These are phyloP conservation scores for Notothenia rossii DNA, from an alignment of 2,113 vertebrate genomes.

Conservation along the genomic window DNA sequence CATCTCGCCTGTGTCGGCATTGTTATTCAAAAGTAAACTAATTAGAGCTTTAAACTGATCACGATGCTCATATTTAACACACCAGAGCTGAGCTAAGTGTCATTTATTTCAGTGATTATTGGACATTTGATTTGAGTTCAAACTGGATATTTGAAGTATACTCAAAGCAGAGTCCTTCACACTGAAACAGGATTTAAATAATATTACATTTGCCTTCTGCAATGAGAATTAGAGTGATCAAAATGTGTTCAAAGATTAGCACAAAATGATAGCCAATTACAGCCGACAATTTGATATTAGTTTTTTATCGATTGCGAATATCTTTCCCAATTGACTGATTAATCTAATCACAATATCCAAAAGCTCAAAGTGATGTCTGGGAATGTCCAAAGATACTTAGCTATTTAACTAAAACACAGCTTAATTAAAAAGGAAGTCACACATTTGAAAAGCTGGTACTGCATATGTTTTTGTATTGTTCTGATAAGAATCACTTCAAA, in stretches of 20 bases:
- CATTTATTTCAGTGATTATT: not conserved
- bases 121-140: not conserved
- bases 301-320: not conserved
- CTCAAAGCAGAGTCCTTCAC: too few species aligned
- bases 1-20: not conserved
- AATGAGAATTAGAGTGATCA: not conserved
- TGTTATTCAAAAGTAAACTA: slow-evolving; percentile 7
- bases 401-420: not conserved
- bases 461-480: not conserved
- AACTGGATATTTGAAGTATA: not conserved
- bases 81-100: not conserved
- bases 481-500: too few species aligned
- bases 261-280: not conserved
- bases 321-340: not conserved
- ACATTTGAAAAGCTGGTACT: not conserved
- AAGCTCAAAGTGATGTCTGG: not conserved
- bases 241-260: not conserved
- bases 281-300: not conserved
- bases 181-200: not conserved
- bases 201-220: too few species aligned
- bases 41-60: not conserved
- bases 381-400: not conserved
- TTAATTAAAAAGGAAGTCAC: not conserved
- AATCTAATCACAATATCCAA: not conserved
- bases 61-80: not conserved